Conservation (phyloP, 2,888 invertebrate genomes). For the Acanthococcus lagerstroemiae region DNA sequence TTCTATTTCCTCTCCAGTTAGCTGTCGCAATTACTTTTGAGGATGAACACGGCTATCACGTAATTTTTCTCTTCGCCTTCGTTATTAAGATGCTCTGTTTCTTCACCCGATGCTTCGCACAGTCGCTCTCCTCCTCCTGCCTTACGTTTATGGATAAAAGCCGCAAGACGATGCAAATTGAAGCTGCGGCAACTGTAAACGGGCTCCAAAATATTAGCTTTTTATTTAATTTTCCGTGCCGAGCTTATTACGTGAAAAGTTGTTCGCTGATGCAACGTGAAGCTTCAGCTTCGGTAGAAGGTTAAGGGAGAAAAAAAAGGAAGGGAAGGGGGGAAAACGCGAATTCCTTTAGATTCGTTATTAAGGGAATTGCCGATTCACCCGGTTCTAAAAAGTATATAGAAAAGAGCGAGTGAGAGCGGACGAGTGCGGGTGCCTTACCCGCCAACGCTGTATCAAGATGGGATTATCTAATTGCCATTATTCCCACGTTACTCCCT, state of each 20-base stretch:
- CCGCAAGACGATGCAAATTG: neutral
- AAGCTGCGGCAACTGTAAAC: neutral
- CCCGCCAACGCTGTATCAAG: conserved; percentile 16
- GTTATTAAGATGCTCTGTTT: too few relatives aligned
- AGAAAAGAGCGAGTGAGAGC: neutral
- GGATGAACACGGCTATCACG: too few relatives aligned
- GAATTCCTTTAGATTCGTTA: conserved; percentile 8
- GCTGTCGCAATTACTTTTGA: too few relatives aligned
- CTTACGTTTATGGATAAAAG: too few relatives aligned
- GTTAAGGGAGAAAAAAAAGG: too few relatives aligned
- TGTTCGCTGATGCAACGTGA: too few relatives aligned
- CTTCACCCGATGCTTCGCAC: too few relatives aligned
- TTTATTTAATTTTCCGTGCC: conserved; percentile 25
- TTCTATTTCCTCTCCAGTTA: too few relatives aligned
- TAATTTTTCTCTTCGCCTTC: too few relatives aligned
- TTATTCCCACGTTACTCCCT: conserved; percentile 26
- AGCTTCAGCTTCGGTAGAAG: too few relatives aligned
- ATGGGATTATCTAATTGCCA: conserved; percentile 31
- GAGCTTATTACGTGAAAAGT: conserved; percentile 27
- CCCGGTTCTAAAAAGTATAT: conserved; percentile 3
- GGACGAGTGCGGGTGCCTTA: neutral
- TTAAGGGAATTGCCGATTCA: conserved; percentile 18
- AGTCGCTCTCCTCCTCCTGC: too few relatives aligned
- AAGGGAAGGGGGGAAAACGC: neutral
- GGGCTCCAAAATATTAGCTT: conserved; percentile 15